phyloP scores from a whole-genome alignment of 2,888 invertebrate species.

The Plusia festucae region DNA sequence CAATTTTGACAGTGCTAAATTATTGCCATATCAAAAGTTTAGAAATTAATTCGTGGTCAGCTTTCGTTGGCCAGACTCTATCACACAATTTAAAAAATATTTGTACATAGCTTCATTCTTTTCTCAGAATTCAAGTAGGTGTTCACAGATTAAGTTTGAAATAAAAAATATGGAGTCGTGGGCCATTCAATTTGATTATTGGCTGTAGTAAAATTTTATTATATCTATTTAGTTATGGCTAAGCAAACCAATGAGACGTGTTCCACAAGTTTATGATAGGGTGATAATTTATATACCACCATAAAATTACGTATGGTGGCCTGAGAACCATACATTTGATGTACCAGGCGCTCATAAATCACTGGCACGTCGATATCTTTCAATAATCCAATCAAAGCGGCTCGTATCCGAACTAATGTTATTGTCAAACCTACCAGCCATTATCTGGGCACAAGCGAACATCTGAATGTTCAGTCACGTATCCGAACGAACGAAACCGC shows the following conservation, averaged over 20 bases:
- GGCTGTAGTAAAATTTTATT: neutral
- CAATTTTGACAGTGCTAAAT: no score
- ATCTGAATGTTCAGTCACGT: slow-evolving; percentile 86
- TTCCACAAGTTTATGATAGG: slow-evolving; percentile 13
- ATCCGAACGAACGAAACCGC: slow-evolving; percentile 58
- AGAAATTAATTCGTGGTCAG: no score
- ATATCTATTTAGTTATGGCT: slow-evolving; percentile 7
- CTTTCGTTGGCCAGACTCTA: no score
- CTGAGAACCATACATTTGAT: slow-evolving; percentile 40
- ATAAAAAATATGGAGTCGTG: slow-evolving; percentile 1
- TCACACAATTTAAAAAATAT: no score
- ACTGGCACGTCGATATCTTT: slow-evolving; percentile 80
- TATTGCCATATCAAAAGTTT: no score
- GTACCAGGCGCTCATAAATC: slow-evolving; percentile 74
- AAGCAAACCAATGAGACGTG: slow-evolving; percentile 2
- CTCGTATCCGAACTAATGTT: slow-evolving; percentile 83
- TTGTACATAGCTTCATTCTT: neutral
- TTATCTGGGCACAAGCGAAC: slow-evolving; percentile 79
- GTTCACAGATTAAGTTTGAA: slow-evolving; percentile 4
- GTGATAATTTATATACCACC: slow-evolving; percentile 28
- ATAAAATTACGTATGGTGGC: slow-evolving; percentile 20
- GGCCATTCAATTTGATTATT: slow-evolving; percentile 1
- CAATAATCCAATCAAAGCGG: slow-evolving; percentile 86
- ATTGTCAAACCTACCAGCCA: slow-evolving; percentile 84
- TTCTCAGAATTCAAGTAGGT: no score